phyloP scores from a whole-genome alignment of 2,113 vertebrate genomes.

The Protobothrops flavoviridis region DNA sequence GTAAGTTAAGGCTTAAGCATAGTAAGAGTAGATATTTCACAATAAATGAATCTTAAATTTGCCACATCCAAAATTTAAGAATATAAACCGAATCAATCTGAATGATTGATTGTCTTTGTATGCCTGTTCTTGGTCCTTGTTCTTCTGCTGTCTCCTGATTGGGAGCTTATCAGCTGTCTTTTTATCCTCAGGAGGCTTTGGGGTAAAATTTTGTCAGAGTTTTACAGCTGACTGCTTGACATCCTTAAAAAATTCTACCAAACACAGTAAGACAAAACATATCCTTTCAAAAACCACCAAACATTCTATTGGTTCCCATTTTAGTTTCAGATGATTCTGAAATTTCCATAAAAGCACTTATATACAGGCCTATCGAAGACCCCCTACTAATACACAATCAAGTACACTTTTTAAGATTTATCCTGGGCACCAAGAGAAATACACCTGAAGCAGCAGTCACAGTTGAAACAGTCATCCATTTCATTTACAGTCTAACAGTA shows the following conservation, averaged over 20 bases:
- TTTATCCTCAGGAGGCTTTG: neutral
- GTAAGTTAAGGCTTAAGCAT: neutral
- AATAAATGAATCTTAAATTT: neutral
- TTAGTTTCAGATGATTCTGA: neutral
- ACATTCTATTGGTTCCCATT: neutral
- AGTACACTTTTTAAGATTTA: neutral
- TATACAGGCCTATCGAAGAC: neutral
- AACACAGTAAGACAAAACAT: neutral
- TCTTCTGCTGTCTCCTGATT: neutral
- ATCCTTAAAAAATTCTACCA: neutral
- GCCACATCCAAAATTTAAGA: neutral
- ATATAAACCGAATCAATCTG: neutral
- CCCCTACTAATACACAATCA: neutral
- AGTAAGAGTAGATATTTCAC: neutral
- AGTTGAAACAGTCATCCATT: neutral
- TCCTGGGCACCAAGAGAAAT: neutral
- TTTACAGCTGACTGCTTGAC: neutral
- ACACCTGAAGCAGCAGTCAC: neutral
- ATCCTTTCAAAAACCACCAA: neutral
- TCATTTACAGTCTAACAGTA: neutral
- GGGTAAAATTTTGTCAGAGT: neutral
- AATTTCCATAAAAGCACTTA: neutral
- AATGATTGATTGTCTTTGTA: neutral
- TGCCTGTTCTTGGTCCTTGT: neutral
- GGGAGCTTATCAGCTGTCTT: neutral